Evolutionary conservation across 2,888 invertebrate genomes (phyloP).

Genomic region (Ferrisia virgata): DNA sequence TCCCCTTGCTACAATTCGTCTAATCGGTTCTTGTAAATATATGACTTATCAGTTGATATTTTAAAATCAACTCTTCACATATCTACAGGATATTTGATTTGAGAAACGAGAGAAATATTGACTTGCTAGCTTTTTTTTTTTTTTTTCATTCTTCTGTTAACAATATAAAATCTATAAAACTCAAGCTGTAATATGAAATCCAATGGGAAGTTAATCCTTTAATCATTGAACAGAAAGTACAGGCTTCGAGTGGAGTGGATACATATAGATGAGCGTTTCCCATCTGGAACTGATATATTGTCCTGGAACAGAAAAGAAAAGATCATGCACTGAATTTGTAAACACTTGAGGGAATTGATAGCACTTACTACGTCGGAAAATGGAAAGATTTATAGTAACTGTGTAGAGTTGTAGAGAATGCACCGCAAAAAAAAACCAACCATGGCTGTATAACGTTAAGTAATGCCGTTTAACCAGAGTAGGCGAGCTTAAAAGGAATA

Average conservation of each 20-base stretch:
- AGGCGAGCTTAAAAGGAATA: neutral
- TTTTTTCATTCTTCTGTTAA: too few relatives aligned
- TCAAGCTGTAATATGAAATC: neutral
- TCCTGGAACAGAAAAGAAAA: conserved; percentile 9
- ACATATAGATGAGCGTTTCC: neutral
- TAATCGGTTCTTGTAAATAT: too few relatives aligned
- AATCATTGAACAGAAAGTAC: neutral
- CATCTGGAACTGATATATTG: conserved; percentile 17
- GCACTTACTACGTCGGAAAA: conserved; percentile 5
- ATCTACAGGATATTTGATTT: neutral
- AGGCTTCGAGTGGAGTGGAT: neutral
- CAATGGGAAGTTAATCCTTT: conserved; percentile 14
- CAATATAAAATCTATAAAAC: neutral
- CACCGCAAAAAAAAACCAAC: neutral
- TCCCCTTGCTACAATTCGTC: too few relatives aligned
- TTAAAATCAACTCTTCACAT: neutral
- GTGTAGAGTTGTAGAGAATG: neutral
- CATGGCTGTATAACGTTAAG: neutral
- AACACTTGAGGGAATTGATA: conserved; percentile 17
- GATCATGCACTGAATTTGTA: conserved; percentile 13
- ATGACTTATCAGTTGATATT: neutral
- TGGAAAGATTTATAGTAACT: conserved; percentile 10
- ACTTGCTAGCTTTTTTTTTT: neutral
- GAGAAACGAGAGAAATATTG: neutral
- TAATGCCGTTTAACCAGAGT: neutral